These are phyloP conservation scores for Calliopsis andreniformis DNA, from an alignment of 1,140 invertebrate species.

Conservation along the genomic window DNA sequence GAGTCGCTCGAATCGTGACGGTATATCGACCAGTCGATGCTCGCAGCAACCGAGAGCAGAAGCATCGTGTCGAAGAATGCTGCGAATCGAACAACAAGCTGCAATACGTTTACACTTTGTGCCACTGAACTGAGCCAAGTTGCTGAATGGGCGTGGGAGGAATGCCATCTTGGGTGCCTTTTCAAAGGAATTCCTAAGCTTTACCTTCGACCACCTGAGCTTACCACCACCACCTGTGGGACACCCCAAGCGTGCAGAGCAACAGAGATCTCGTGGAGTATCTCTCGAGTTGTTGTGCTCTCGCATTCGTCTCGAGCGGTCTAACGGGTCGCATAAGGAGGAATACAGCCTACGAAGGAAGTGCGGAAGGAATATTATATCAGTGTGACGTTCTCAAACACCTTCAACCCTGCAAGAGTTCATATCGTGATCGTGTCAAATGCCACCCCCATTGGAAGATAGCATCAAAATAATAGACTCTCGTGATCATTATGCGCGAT, in stretches of 20 bases:
- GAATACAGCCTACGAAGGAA: not conserved
- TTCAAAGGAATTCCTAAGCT: not conserved
- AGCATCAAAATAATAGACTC: not conserved
- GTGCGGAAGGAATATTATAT: not conserved
- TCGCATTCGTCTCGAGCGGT: not conserved
- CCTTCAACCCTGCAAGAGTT: not conserved
- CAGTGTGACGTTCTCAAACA: not conserved
- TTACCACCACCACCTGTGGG: constrained; percentile 60
- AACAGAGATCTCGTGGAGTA: constrained; percentile 38
- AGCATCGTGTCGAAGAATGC: constrained; percentile 59
- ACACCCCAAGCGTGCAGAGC: constrained; percentile 56
- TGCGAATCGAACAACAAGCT: constrained; percentile 40
- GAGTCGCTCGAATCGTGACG: constrained; percentile 74
- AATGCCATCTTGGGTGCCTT: not conserved
- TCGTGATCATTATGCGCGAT: constrained; percentile 32
- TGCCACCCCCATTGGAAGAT: not conserved
- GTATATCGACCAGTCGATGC: constrained; percentile 77
- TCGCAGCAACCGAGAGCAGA: constrained; percentile 72
- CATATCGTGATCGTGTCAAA: too few relatives aligned
- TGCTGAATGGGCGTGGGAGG: not conserved
- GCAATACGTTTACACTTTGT: not conserved
- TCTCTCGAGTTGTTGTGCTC: constrained; percentile 21
- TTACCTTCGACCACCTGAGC: not conserved
- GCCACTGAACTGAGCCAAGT: not conserved
- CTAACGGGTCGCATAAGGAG: not conserved